A percentile compares a stretch with the other conserved stretches of the same genome.
phyloP scores from a whole-genome alignment of 1,140 invertebrate species.

The Bursaphelenchus mucronatus region DNA sequence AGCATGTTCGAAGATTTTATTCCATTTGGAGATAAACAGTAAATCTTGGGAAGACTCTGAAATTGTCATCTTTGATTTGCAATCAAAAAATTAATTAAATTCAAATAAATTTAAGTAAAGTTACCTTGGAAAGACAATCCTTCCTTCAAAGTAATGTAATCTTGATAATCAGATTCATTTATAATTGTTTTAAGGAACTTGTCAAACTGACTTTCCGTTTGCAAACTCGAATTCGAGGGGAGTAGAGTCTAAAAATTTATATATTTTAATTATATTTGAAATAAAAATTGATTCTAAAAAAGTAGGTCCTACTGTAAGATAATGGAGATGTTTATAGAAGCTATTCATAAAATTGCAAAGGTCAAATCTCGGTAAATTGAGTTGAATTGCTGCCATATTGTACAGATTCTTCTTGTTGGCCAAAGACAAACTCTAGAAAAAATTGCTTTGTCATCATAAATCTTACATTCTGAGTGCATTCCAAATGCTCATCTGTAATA shows the following conservation, averaged over 20 bases:
- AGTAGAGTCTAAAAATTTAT: constrained; percentile 6
- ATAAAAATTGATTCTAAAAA: no score
- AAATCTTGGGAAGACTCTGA: no score
- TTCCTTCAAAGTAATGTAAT: constrained; percentile 5
- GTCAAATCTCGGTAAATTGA: constrained; percentile 6
- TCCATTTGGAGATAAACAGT: no score
- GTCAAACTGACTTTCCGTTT: not conserved
- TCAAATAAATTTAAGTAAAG: no score
- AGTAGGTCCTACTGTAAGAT: constrained; percentile 1
- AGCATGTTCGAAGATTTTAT: no score
- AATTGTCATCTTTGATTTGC: no score
- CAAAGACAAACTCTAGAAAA: constrained; percentile 13
- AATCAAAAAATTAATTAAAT: no score
- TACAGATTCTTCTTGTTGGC: constrained; percentile 3
- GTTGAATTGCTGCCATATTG: constrained; percentile 1
- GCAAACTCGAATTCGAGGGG: not conserved
- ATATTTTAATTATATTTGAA: not conserved
- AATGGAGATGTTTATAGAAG: constrained; percentile 11
- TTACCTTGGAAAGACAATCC: not conserved
- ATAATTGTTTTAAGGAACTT: not conserved
- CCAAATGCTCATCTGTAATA: no score
- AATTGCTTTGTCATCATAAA: not conserved
- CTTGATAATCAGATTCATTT: not conserved
- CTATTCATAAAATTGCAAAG: constrained; percentile 8
- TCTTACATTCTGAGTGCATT: no score